These are phyloP conservation scores for Pogoniulus pusillus DNA, from an alignment of 2,797 vertebrate genomes.

Conservation along the genomic window DNA sequence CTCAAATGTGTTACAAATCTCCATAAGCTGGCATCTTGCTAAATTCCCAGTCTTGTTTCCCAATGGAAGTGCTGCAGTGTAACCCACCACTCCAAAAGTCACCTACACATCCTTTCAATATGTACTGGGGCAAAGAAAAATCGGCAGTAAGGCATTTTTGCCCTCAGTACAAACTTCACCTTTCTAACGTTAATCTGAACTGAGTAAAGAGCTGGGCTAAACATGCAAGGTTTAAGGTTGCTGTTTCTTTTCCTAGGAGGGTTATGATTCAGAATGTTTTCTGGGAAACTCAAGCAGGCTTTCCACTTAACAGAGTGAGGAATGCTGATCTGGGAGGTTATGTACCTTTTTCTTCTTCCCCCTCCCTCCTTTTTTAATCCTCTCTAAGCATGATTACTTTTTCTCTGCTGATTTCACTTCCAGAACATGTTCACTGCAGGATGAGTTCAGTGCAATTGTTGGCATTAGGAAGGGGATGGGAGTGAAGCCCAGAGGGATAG, in stretches of 20 bases:
- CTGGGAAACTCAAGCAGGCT: background rate
- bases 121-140: background rate
- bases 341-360: rapidly evolving
- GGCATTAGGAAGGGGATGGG: background rate
- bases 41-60: background rate
- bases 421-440: background rate
- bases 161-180: background rate
- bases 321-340: background rate
- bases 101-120: background rate
- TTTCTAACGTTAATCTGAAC: background rate
- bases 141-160: background rate
- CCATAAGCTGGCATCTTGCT: background rate
- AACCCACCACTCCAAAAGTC: background rate
- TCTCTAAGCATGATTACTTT: background rate
- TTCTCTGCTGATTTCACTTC: background rate
- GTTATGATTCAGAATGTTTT: background rate
- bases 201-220: background rate
- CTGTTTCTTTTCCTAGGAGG: background rate
- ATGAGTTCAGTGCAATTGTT: background rate
- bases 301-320: background rate
- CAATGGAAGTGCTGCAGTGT: background rate
- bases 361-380: rapidly evolving
- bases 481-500: background rate
- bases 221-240: background rate
- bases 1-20: background rate